Conservation (phyloP, 2,888 invertebrate species). For the Stramonita haemastoma region DNA sequence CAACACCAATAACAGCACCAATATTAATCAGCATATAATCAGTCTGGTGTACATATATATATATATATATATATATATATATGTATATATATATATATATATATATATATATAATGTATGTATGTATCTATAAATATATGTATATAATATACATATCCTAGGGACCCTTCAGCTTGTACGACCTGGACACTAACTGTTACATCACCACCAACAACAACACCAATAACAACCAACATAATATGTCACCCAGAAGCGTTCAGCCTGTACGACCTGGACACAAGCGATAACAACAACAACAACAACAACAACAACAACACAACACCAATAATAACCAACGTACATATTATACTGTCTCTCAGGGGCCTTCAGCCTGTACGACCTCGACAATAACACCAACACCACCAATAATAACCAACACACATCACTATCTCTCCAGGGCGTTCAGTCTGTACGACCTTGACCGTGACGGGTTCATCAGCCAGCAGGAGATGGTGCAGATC, state of each 20-base stretch:
- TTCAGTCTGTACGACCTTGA: conserved; percentile 79
- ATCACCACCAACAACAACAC: background rate
- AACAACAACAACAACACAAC: too few species aligned
- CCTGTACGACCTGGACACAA: too few species aligned
- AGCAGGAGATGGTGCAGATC: conserved; percentile 77
- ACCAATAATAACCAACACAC: conserved; percentile 64
- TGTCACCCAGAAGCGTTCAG: background rate
- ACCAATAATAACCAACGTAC: too few species aligned
- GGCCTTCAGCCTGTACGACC: conserved; percentile 79
- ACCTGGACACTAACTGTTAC: too few species aligned
- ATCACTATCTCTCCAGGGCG: conserved; percentile 71
- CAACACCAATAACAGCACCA: background rate
- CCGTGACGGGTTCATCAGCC: conserved; percentile 79
- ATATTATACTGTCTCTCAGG: conserved; percentile 65
- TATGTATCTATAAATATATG: too few species aligned
- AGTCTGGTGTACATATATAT: too few species aligned
- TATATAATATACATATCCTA: too few species aligned
- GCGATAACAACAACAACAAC: too few species aligned
- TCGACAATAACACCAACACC: conserved; percentile 79
- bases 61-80: too few species aligned
- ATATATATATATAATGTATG: too few species aligned
- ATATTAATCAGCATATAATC: background rate
- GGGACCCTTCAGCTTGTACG: too few species aligned
- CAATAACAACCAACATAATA: background rate
- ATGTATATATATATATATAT: too few species aligned